Evolutionary conservation across 2,797 vertebrate genomes (phyloP).

Genomic region (Pseudochaenichthys georgianus): DNA sequence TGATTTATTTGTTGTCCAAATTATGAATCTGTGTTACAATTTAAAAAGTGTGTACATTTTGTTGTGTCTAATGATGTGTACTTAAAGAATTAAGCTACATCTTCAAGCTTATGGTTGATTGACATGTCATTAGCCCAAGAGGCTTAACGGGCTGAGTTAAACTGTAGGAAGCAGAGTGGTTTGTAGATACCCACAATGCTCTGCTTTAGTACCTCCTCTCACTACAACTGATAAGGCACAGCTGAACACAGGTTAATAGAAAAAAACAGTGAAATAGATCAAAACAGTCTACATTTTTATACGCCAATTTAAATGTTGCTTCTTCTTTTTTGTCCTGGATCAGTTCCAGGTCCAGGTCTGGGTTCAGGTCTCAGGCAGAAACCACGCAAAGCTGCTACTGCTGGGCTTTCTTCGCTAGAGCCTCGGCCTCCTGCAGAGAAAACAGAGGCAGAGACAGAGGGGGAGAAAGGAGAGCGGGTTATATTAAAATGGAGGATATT

Average conservation of each 20-base stretch:
- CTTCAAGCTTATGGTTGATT: slow-evolving; percentile 44
- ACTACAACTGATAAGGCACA: slow-evolving; percentile 79
- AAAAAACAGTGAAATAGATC: slow-evolving; percentile 9
- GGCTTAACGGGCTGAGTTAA: slow-evolving; percentile 64
- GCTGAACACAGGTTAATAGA: slow-evolving; percentile 56
- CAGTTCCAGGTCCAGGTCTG: slow-evolving; percentile 54
- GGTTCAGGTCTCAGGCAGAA: slow-evolving; percentile 51
- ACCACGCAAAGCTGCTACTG: slow-evolving; percentile 74
- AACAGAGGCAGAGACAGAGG: slow-evolving; percentile 50
- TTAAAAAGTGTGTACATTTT: slow-evolving; percentile 1
- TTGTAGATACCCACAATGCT: slow-evolving; percentile 51
- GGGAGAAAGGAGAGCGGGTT: slow-evolving; percentile 6
- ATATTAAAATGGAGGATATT: slow-evolving; percentile 72
- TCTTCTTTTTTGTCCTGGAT: slow-evolving; percentile 25
- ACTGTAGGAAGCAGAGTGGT: slow-evolving; percentile 46
- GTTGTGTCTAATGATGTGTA: slow-evolving; percentile 15
- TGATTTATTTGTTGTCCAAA: slow-evolving; percentile 6
- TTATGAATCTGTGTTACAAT: slow-evolving; percentile 24
- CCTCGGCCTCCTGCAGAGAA: slow-evolving; percentile 92
- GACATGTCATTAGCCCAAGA: slow-evolving; percentile 51
- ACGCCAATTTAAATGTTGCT: slow-evolving; percentile 53
- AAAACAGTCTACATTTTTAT: slow-evolving; percentile 41
- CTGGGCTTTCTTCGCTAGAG: slow-evolving; percentile 87
- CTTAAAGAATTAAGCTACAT: slow-evolving; percentile 36
- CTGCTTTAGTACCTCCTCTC: slow-evolving; percentile 55